Evolutionary conservation across 1,140 invertebrate genomes (phyloP).

Genomic region (Pseudomyrmex concolor): DNA sequence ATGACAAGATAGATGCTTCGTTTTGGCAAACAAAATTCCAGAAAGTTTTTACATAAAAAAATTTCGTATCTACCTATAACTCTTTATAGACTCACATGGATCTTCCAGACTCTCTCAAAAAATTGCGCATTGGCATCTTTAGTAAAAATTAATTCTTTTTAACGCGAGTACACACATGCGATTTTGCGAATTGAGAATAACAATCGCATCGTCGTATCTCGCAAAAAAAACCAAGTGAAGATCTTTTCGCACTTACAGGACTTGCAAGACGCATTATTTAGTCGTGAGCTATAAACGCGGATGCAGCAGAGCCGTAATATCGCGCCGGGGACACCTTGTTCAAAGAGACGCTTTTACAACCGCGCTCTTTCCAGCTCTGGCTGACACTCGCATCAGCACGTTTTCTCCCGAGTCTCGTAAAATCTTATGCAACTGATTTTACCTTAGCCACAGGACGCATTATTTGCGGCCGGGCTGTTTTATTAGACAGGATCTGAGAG

Average conservation of each 20-base stretch:
- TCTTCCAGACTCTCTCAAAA: too few species aligned
- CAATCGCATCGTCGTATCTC: not conserved
- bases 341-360: conserved; percentile 45
- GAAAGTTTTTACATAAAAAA: too few species aligned
- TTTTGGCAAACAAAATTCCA: not conserved
- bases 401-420: not conserved
- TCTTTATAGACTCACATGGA: too few species aligned
- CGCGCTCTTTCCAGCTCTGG: conserved; percentile 1
- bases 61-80: not conserved
- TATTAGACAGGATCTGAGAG: conserved; percentile 8
- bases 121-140: too few species aligned
- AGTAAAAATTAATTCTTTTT: too few species aligned
- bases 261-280: conserved; percentile 44
- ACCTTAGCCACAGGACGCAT: not conserved
- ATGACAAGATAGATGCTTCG: not conserved
- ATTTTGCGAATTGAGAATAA: conserved; percentile 28
- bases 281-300: conserved; percentile 49
- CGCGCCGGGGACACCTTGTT: conserved; percentile 27
- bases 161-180: not conserved
- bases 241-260: conserved; percentile 24
- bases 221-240: too few species aligned
- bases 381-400: conserved; percentile 14
- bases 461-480: not conserved
- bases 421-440: conserved; percentile 36
- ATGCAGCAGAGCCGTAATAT: conserved; percentile 41